These are phyloP conservation scores for Colossoma macropomum DNA, from an alignment of 2,113 vertebrate species.

Conservation along the genomic window DNA sequence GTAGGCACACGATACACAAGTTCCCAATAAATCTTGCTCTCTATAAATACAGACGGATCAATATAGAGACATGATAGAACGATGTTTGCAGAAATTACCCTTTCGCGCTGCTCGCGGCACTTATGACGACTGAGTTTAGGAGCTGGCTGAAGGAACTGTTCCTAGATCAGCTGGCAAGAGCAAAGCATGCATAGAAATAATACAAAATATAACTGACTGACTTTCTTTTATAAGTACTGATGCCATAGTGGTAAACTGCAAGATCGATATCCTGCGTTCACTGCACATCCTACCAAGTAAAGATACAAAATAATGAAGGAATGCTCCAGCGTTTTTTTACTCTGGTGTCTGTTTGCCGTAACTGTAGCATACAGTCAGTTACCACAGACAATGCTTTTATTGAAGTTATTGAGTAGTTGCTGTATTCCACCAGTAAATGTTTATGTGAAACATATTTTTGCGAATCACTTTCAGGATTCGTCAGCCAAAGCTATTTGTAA, in stretches of 20 bases:
- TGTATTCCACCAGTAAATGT: too few relatives aligned
- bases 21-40: conserved; percentile 44
- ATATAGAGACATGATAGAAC: conserved; percentile 42
- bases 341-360: background rate
- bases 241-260: too few relatives aligned
- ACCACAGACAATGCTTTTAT: too few relatives aligned
- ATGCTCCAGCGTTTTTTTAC: too few relatives aligned
- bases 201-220: too few relatives aligned
- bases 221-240: too few relatives aligned
- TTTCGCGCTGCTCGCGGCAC: background rate
- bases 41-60: conserved; percentile 51
- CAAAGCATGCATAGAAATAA: background rate
- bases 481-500: too few relatives aligned
- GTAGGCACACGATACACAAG: conserved; percentile 36
- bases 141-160: background rate
- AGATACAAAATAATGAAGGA: background rate
- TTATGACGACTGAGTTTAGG: background rate
- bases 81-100: background rate
- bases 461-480: too few relatives aligned
- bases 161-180: background rate
- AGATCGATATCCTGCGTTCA: background rate
- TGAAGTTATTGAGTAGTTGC: too few relatives aligned
- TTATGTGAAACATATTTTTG: too few relatives aligned
- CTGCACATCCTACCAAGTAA: background rate
- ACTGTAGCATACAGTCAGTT: too few relatives aligned